These are phyloP conservation scores for Acipenser ruthenus DNA, from an alignment of 2,797 vertebrate genomes.

Conservation along the genomic window DNA sequence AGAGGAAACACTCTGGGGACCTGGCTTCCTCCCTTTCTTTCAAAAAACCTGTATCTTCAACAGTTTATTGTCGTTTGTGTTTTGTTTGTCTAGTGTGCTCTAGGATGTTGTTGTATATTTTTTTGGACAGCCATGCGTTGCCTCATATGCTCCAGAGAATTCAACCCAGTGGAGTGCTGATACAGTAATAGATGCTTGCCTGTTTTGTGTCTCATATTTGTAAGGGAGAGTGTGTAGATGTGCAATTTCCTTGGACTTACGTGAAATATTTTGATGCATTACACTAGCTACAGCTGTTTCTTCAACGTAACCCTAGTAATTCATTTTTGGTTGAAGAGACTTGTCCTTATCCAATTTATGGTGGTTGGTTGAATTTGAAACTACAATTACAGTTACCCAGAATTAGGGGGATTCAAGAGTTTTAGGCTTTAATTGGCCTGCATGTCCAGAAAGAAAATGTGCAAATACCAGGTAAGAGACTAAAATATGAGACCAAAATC, in stretches of 20 bases:
- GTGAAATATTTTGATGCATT: conserved; percentile 1
- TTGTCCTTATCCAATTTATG: too few species aligned
- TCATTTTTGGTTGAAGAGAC: too few species aligned
- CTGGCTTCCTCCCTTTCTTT: neutral
- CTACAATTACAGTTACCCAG: too few species aligned
- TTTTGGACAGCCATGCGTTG: neutral
- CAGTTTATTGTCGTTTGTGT: conserved; percentile 8
- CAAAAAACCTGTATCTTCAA: neutral
- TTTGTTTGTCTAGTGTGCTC: neutral
- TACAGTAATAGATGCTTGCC: neutral
- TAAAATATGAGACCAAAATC: too few species aligned
- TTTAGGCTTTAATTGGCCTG: too few species aligned
- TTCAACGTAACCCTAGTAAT: neutral
- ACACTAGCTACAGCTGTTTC: neutral
- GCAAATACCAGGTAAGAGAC: too few species aligned
- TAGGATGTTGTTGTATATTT: neutral
- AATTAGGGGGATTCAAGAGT: too few species aligned
- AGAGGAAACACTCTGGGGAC: neutral
- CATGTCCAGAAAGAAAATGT: too few species aligned
- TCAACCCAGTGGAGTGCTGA: neutral
- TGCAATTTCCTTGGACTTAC: neutral
- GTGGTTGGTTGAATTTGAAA: too few species aligned
- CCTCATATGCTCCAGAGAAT: neutral
- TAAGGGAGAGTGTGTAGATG: neutral
- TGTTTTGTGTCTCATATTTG: neutral